Base-by-base conservation (phyloP, 2,888 invertebrate species). In the Eupithecia dodoneata region DNA sequence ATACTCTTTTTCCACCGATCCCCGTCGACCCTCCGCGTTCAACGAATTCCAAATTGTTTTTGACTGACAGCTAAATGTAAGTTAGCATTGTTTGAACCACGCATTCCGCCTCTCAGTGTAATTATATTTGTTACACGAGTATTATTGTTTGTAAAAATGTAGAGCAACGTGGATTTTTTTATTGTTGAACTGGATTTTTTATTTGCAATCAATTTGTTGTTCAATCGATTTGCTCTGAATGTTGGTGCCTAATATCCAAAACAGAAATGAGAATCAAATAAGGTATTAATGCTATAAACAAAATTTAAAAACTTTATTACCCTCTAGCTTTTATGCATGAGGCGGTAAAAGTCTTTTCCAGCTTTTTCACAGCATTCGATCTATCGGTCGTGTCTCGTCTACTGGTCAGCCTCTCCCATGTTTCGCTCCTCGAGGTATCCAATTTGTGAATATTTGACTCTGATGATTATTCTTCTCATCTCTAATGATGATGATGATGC, bases 61-160 rank as follows among this genome's bases (percentile, higher is more conserved):
- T 95, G 95, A 95, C 95, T 95, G 95, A 95, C 95, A 94, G 94
- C 94, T 93, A 94, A 94, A 94, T 94, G 94, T 94, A 94, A 95
- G 94, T 94, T 94, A 93, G 93, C 93, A 93, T 94, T 94, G 94
- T 94, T 94, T 89, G 94, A 92, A 94, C 94, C 92, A 91, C 76
- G 86, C 90, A 89, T 87, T 85, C 88, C 84, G 84, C 91, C 91
- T 93, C 92, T 93, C 88, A 92, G 91, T 90, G 89, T 94, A 94
- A 94, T 94, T 94, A 94, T 93, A 93, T 93, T 88, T 88, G 84
- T 84, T 84, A 84, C 84, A 81, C 81, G 83, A 83, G 83, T 84
- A 69, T 69, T 69, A 45, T 69, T 69, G n/a, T n/a, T 45, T 18
- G 7, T n/a, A 63, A 63, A 55, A 84, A 85, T 78, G 71, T 77